These are phyloP conservation scores for Platycercus adscitus DNA, from an alignment of 2,113 vertebrate genomes.

Conservation along the genomic window DNA sequence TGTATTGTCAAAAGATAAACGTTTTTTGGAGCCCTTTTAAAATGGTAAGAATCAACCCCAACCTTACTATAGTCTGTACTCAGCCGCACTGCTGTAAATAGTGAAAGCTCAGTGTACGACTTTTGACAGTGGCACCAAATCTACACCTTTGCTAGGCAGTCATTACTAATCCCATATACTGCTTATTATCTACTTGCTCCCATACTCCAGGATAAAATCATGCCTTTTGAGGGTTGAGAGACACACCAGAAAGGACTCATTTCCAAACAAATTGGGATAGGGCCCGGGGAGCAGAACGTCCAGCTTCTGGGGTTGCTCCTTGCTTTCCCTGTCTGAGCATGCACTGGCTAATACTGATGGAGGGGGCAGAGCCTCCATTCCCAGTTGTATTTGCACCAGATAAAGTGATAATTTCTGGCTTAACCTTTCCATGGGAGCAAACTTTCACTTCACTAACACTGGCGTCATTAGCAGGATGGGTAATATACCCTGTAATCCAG, in stretches of 20 bases:
- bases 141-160: not conserved
- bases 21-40: not conserved
- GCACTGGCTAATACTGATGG: not conserved
- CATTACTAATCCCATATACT: not conserved
- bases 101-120: not conserved
- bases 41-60: not conserved
- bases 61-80: not conserved
- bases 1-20: not conserved
- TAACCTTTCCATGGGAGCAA: not conserved
- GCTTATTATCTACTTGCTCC: not conserved
- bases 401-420: not conserved
- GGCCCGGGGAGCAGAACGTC: not conserved
- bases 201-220: not conserved
- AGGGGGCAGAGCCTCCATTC: not conserved
- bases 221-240: not conserved
- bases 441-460: not conserved
- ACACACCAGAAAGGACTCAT: not conserved
- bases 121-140: not conserved
- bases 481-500: not conserved
- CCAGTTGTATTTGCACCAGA: not conserved
- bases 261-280: not conserved
- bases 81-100: not conserved
- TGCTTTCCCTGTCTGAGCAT: not conserved
- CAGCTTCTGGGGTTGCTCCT: not conserved
- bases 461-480: not conserved